Percentiles rank a stretch among this genome's conserved stretches.
phyloP scores from a whole-genome alignment of 2,797 vertebrate genomes.

The Sylvilagus floridanus region DNA sequence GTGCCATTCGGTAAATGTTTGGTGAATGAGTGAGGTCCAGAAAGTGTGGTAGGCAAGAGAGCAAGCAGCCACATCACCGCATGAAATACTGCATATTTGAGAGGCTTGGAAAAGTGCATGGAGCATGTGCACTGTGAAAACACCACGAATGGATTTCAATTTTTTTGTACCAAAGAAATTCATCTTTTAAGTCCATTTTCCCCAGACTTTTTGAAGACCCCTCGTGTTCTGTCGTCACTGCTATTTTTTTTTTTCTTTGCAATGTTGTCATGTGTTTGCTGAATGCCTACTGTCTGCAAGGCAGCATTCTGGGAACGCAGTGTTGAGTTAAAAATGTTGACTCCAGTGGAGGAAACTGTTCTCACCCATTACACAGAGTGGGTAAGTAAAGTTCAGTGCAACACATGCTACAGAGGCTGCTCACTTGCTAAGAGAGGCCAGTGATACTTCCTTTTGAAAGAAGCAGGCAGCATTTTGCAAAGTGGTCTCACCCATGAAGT shows the following conservation, averaged over 20 bases:
- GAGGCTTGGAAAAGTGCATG: no score
- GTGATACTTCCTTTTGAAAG: background rate
- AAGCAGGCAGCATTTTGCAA: background rate
- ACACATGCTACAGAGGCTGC: rapidly evolving
- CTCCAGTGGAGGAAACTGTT: background rate
- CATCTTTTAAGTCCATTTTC: no score
- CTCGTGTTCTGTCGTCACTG: background rate
- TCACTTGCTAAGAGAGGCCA: background rate
- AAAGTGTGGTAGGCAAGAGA: no score
- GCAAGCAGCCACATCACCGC: background rate
- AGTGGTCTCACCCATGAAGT: background rate
- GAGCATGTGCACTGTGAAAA: no score
- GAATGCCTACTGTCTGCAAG: background rate
- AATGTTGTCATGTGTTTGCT: background rate
- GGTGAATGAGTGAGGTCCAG: background rate
- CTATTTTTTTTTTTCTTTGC: background rate
- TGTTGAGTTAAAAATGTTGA: background rate
- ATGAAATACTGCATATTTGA: rapidly evolving
- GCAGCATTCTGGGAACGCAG: rapidly evolving
- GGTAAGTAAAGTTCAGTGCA: background rate
- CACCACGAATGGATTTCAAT: no score
- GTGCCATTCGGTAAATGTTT: background rate
- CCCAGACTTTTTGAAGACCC: no score
- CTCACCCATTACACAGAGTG: background rate
- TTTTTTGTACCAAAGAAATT: no score